Percentiles rank a stretch among this genome's conserved stretches.
Conservation (phyloP, 1,140 invertebrate genomes). For the Panulirus ornatus region DNA sequence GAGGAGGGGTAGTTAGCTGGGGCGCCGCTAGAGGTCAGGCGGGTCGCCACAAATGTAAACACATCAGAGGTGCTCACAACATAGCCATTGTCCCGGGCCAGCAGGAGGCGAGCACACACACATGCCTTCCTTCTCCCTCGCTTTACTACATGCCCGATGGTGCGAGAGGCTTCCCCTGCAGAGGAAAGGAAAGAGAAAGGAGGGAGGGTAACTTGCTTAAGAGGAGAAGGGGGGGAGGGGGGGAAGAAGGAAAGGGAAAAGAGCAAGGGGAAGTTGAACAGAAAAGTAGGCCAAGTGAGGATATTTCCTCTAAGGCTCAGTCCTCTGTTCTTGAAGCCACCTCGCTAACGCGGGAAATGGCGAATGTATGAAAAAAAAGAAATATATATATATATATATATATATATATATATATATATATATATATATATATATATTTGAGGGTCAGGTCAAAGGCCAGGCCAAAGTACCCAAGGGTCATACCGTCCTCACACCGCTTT, state of each 20-base stretch:
- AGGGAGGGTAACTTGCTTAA: background rate
- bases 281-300: background rate
- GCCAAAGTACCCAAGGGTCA: no score
- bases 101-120: background rate
- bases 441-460: no score
- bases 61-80: background rate
- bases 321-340: no score
- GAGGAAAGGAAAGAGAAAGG: background rate
- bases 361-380: no score
- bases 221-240: background rate
- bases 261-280: background rate
- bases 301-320: no score
- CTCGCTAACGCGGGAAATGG: no score
- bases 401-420: no score
- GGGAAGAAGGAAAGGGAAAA: background rate
- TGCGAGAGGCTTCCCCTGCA: no score
- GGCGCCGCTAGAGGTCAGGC: constrained; percentile 31
- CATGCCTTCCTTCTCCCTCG: background rate
- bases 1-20: constrained; percentile 2
- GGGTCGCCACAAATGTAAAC: constrained; percentile 49
- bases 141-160: no score
- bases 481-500: no score
- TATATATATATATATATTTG: no score
- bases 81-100: constrained; percentile 15
- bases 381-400: no score